Base-by-base conservation (phyloP, 2,113 vertebrate genomes). In the Tragelaphus buxtoni region DNA sequence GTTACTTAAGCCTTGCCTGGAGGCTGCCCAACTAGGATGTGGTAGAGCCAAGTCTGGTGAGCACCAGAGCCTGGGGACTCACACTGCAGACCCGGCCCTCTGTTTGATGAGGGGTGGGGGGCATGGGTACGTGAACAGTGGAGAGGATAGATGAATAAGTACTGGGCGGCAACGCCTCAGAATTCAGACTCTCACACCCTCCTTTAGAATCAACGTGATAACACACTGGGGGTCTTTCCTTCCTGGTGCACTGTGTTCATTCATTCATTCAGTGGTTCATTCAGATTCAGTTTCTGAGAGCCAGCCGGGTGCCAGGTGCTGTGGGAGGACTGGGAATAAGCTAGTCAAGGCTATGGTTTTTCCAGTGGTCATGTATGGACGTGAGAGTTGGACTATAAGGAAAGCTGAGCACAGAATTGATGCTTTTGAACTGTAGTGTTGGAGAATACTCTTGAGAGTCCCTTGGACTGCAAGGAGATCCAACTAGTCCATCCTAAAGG, bases 71-170 rank as follows among this genome's bases (percentile, higher is more conserved):
- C 18, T 18, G n/a, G 30, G 42, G 5, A 39, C 92, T 42, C 24
- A 26, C 39, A 26, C 32, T 11, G 24, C 1, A 24, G 74, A 45
- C 35, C 51, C 11, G 3, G 55, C 12, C 60, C 35, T 49, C 0
- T 14, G 24, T 61, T 3, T 47, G 22, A 53, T 4, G 77, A 77
- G n/a, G 10, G 81, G n/a, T 12, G 9, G 45, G 80, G 51, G 20
- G 1, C 0, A 4, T 2, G 5, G 77, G 51, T 26, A 45, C 8
- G 2, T 9, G 17, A 55, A 56, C 0, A 20, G 81, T 56, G 22
- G 11, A 28, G 26, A 28, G 47, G 35, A 39, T n/a, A 17, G 10
- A 53, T 74, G 39, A 60, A 74, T 28, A 72, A 56, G 17, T 51
- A 2, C 24, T 7, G 18, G 60, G 51, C 61, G 84, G 69, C 42